Base-by-base conservation (phyloP, 2,888 invertebrate genomes). In the Sinodicranocentrus sp. region DNA sequence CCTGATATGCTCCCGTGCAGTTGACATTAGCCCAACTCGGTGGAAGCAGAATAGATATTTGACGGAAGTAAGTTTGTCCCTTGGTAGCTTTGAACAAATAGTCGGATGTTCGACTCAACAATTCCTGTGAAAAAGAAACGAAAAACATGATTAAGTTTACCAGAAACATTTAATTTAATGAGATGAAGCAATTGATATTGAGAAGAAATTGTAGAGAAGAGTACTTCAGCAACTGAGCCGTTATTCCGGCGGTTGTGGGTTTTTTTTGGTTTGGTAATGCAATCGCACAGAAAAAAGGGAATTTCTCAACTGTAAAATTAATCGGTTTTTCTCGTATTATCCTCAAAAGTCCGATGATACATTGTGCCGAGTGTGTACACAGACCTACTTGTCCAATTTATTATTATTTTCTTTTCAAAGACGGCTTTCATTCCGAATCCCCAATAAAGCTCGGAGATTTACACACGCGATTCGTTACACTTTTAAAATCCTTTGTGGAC, bases 1-100 rank as follows among this genome's bases (percentile, higher is more conserved):
- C 87, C 76, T 77, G 71, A 59, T 86, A 86, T 2, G 13, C 17
- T 8, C 88, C 86, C 0, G 88, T 88, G 70, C 88, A 88, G 68
- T 88, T 88, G 6, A 82, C 71, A 52, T 82, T 88, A n/a, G 88
- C 88, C 88, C 88, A 88, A 75, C 86, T 84, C 28, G 87, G 83
- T 57, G 88, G 88, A 17, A 88, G 85, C 2, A 88, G 71, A 25
- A 88, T 86, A 61, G 86, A 85, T 61, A 88, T 84, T 84, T 87
- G 87, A 57, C 87, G 87, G 87, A 88, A 88, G 63, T 87, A 88
- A 1, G 88, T 82, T 26, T 84, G 82, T 17, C 88, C 88, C 67
- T 88, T 85, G 19, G 88, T 87, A 13, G 84, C 84, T 63, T 88
- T 87, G 76, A 77, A 87, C 19, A 88, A 72, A 52, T 84, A 63